Conservation (phyloP, 1,140 invertebrate genomes). For the Brachionus plicatilis region DNA sequence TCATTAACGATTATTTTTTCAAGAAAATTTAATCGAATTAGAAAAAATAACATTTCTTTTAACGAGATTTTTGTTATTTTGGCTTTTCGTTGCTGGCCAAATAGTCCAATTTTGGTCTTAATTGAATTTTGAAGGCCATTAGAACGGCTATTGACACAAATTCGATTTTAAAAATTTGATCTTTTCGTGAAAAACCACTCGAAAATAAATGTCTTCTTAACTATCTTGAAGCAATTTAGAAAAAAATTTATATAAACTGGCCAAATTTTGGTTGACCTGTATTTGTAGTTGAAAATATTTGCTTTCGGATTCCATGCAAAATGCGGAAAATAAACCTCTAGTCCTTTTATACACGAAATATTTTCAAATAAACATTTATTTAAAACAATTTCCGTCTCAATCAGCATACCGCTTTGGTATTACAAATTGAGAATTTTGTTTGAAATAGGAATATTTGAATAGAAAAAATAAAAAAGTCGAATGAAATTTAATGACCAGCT, state of each 20-base stretch:
- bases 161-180: slow-evolving; percentile 22
- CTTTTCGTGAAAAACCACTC: slow-evolving; percentile 1
- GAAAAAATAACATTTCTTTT: slow-evolving; percentile 28
- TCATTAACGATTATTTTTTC: slow-evolving; percentile 15
- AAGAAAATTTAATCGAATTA: slow-evolving; percentile 31
- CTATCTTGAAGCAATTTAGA: slow-evolving; percentile 1
- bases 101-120: neutral
- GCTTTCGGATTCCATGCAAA: neutral
- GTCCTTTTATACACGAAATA: neutral
- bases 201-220: slow-evolving; percentile 13
- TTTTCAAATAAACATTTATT: neutral
- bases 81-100: neutral
- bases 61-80: slow-evolving; percentile 7
- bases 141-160: slow-evolving; percentile 28
- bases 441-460: slow-evolving; percentile 16
- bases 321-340: neutral
- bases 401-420: neutral
- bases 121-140: slow-evolving; percentile 34
- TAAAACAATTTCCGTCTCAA: neutral
- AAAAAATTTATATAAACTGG: neutral
- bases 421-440: slow-evolving; percentile 12
- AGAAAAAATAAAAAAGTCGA: neutral
- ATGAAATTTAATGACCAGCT: slow-evolving; percentile 21
- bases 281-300: neutral
- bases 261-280: neutral